Conservation (phyloP, 2,797 vertebrate genomes). For the Protosalanx chinensis region DNA sequence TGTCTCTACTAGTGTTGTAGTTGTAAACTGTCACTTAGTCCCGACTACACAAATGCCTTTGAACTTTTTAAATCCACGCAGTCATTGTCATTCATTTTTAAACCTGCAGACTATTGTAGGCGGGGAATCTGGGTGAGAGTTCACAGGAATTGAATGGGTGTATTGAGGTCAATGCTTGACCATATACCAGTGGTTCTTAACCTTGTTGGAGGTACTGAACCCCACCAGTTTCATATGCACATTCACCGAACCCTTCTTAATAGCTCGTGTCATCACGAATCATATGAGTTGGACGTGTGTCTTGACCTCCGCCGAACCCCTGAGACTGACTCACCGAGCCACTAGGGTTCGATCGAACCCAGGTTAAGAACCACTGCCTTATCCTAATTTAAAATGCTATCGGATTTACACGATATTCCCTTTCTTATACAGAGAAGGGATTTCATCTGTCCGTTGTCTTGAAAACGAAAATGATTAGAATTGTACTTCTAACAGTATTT, state of each 20-base stretch:
- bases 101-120: constrained; percentile 21
- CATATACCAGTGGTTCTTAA: neutral
- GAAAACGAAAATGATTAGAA: neutral
- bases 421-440: neutral
- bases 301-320: neutral
- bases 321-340: too few relatives aligned
- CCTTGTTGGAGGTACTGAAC: too few relatives aligned
- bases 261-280: too few relatives aligned
- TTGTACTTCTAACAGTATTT: neutral
- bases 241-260: too few relatives aligned
- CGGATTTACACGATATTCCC: neutral
- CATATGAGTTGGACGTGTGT: too few relatives aligned
- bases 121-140: constrained; percentile 68
- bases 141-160: constrained; percentile 32
- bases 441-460: neutral
- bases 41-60: too few relatives aligned
- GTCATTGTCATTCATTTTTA: constrained; percentile 13
- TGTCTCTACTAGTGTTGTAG: too few relatives aligned
- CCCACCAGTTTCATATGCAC: too few relatives aligned
- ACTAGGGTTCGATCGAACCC: too few relatives aligned
- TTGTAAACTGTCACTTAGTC: too few relatives aligned
- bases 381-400: neutral
- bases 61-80: too few relatives aligned
- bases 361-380: too few relatives aligned
- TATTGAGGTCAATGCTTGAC: constrained; percentile 45